Evolutionary conservation across 2,888 invertebrate genomes (phyloP).

Genomic region (Biston stratarius): DNA sequence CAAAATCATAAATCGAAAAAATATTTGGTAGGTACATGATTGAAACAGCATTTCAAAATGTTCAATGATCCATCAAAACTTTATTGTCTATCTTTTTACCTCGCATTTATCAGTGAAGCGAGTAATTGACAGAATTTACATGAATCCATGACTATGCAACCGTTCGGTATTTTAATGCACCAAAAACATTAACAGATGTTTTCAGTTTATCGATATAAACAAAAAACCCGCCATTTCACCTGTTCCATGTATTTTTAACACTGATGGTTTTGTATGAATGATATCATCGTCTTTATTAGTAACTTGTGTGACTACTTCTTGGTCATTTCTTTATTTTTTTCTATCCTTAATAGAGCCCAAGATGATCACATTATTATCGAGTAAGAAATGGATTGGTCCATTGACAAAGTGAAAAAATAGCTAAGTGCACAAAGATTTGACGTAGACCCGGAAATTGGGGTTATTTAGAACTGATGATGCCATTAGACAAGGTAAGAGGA

Average conservation of each 20-base stretch:
- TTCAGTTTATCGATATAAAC: constrained; percentile 61
- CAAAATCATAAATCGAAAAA: too few relatives aligned
- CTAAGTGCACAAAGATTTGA: neutral
- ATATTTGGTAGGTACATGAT: too few relatives aligned
- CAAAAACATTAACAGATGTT: constrained; percentile 58
- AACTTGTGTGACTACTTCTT: neutral
- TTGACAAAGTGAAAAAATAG: too few relatives aligned
- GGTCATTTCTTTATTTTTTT: neutral
- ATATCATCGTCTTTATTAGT: constrained; percentile 58
- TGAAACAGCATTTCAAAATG: too few relatives aligned
- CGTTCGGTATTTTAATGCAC: constrained; percentile 36
- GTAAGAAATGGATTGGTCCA: too few relatives aligned
- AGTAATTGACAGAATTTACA: neutral
- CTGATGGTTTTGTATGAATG: constrained; percentile 56
- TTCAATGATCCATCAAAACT: neutral
- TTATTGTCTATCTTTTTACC: too few relatives aligned
- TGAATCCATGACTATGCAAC: neutral
- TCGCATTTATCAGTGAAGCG: too few relatives aligned
- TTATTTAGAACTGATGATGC: too few relatives aligned
- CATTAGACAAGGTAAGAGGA: too few relatives aligned
- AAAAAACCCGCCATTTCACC: constrained; percentile 60
- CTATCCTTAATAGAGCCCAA: too few relatives aligned
- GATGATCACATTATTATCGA: too few relatives aligned
- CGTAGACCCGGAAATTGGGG: too few relatives aligned
- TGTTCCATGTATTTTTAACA: constrained; percentile 66